Base-by-base conservation (phyloP, 2,888 invertebrate species). In the Hesperia comma region DNA sequence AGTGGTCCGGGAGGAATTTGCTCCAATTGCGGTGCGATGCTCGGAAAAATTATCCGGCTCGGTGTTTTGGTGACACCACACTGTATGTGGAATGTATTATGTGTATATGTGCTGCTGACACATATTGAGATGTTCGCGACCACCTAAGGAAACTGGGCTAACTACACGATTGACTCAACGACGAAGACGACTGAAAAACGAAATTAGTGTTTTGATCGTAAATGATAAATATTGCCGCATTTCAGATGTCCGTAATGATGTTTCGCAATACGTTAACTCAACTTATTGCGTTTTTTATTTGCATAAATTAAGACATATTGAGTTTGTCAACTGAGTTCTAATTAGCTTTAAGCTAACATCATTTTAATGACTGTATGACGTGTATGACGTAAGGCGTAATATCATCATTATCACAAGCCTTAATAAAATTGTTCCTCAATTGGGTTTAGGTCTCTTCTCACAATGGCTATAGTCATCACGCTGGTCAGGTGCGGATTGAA, bases 1-100 rank as follows among this genome's bases (percentile, higher is more conserved):
- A 78, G 82, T 78, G 80, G 75, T 61, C 72, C 64, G 74, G 70
- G 76, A 74, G 81, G 84, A 83, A 86, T 85, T 76, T 81, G 88
- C 75, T 84, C 89, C 77, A 83, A 75, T 84, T 88, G 79, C 72
- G 75, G 83, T 81, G 71, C 82, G 79, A 77, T 75, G 78, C 70
- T 77, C 80, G 80, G 75, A 71, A 69, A 74, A 74, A 67, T 66
- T 73, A 70, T 71, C 70, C 71, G 66, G 64, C 70, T 67, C 66
- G 68, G 67, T 57, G 21, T 69, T 60, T 60, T 46, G 61, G 66
- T 61, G 61, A 26, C 21, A 43, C 37, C 12, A 15, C 46, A 37
- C 6, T 46, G 21, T 26, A 57, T 56, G n/a, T n/a, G n/a, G n/a
- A n/a, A n/a, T n/a, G n/a, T n/a, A n/a, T n/a, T n/a, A 66, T 54